Conservation (phyloP, 2,888 invertebrate species). For the Flexamia atlantica region DNA sequence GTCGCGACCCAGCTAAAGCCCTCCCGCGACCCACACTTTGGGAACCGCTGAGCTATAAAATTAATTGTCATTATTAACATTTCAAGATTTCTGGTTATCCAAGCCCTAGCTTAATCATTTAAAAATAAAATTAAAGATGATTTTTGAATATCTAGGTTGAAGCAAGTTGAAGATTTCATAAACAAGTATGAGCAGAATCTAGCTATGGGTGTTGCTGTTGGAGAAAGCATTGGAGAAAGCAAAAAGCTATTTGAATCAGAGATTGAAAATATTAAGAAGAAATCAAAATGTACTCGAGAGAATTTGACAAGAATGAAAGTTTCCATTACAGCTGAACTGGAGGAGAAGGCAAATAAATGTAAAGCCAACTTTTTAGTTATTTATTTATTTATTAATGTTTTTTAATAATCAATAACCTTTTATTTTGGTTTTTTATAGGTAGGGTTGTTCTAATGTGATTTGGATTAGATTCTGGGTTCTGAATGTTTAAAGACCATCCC, state of each 20-base stretch:
- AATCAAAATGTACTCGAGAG: background rate
- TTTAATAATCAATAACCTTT: too few species aligned
- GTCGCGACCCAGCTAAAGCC: too few species aligned
- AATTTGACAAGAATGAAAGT: background rate
- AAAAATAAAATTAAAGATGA: background rate
- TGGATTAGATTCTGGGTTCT: too few species aligned
- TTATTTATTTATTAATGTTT: too few species aligned
- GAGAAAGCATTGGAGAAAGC: constrained; percentile 3
- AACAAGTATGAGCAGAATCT: background rate
- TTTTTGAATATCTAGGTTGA: background rate
- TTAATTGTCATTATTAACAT: too few species aligned
- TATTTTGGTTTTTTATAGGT: too few species aligned
- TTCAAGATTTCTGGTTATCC: too few species aligned
- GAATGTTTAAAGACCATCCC: too few species aligned
- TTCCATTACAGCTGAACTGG: background rate
- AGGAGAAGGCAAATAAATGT: constrained; percentile 10
- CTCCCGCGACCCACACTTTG: too few species aligned
- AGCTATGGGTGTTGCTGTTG: background rate
- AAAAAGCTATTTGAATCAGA: background rate
- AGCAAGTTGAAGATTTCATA: constrained; percentile 12
- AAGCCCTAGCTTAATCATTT: too few species aligned
- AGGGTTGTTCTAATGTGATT: too few species aligned
- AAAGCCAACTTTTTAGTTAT: background rate
- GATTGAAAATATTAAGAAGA: background rate
- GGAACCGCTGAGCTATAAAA: too few species aligned